phyloP scores from a whole-genome alignment of 1,140 invertebrate genomes.

The Agraylea sexmaculata region DNA sequence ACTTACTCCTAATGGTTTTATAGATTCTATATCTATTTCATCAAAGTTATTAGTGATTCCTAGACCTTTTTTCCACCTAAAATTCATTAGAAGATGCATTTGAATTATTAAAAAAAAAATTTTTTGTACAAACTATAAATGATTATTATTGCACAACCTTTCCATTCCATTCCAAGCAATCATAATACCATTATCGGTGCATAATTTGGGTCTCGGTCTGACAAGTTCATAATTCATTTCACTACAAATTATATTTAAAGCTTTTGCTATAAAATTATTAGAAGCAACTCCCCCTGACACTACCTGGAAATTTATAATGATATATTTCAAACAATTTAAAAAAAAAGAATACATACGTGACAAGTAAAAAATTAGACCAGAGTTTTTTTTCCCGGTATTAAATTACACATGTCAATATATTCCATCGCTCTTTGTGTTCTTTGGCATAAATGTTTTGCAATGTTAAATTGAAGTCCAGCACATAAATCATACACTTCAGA shows the following conservation, averaged over 20 bases:
- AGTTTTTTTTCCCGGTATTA: constrained; percentile 48
- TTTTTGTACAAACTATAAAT: not conserved
- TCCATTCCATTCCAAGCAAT: constrained; percentile 97
- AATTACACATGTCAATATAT: constrained; percentile 50
- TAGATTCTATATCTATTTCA: constrained; percentile 36
- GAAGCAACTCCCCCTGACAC: constrained; percentile 94
- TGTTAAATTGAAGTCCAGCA: constrained; percentile 65
- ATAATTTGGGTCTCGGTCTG: constrained; percentile 73
- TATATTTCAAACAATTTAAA: constrained; percentile 8
- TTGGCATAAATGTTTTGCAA: constrained; percentile 70
- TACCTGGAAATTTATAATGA: no score
- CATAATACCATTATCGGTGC: constrained; percentile 99
- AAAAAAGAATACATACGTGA: constrained; percentile 4
- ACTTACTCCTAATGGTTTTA: constrained; percentile 43
- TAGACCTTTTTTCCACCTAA: constrained; percentile 29
- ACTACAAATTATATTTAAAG: constrained; percentile 55
- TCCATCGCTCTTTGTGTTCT: constrained; percentile 72
- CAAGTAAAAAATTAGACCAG: no score
- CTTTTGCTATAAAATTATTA: constrained; percentile 69
- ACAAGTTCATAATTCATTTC: constrained; percentile 53
- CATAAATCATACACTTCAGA: constrained; percentile 75
- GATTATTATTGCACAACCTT: constrained; percentile 29
- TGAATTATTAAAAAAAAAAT: not conserved
- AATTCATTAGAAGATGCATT: constrained; percentile 7
- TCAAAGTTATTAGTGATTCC: constrained; percentile 39